phyloP scores from a whole-genome alignment of 2,113 vertebrate genomes.

The Plecotus auritus region DNA sequence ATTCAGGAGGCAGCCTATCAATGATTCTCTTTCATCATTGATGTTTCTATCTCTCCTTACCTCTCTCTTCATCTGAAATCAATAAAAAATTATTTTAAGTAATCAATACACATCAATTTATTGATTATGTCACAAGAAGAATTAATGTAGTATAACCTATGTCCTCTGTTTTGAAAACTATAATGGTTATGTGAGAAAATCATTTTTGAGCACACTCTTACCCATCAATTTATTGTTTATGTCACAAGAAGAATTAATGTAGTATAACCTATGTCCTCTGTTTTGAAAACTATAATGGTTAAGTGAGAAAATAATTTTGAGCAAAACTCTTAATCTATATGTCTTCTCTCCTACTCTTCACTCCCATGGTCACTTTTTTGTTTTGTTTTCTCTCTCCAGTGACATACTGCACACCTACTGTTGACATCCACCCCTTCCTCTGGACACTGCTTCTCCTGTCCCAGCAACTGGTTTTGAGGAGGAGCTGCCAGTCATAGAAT shows the following conservation, averaged over 20 bases:
- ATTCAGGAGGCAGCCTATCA: too few relatives aligned
- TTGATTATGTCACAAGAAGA: background rate
- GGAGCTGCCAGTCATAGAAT: background rate
- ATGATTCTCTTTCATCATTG: too few relatives aligned
- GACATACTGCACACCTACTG: background rate
- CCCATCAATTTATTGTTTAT: background rate
- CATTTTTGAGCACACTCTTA: too few relatives aligned
- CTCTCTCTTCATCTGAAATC: too few relatives aligned
- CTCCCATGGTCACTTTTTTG: background rate
- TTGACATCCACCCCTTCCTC: background rate
- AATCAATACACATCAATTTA: background rate
- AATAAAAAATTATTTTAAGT: background rate
- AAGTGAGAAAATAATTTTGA: background rate
- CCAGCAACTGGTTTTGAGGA: background rate
- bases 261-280: background rate
- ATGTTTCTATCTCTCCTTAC: too few relatives aligned
- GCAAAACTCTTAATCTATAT: background rate
- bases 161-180: background rate
- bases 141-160: background rate
- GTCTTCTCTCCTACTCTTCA: background rate
- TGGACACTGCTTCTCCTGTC: background rate
- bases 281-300: background rate
- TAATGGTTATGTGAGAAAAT: too few relatives aligned
- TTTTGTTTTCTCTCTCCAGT: background rate
- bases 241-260: background rate